These are phyloP conservation scores for Dendrophyllia cribrosa DNA, from an alignment of 64 coral and sea anemone genomes.

Conservation along the genomic window DNA sequence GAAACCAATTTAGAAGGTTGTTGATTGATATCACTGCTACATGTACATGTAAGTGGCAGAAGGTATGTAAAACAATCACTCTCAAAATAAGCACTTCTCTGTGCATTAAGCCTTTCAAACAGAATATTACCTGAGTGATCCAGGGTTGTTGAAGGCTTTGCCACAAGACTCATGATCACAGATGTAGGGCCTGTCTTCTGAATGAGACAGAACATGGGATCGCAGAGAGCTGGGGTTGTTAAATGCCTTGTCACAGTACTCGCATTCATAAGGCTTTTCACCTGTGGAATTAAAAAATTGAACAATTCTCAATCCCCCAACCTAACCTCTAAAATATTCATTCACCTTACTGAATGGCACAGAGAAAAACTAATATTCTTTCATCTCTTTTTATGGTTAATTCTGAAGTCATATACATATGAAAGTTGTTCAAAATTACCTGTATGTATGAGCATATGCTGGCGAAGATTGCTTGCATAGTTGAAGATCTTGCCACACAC, in stretches of 20 bases:
- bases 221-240: slow-evolving; percentile 98
- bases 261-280: slow-evolving; percentile 98
- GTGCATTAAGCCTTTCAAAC: neutral
- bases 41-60: too few species aligned
- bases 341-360: too few species aligned
- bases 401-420: too few species aligned
- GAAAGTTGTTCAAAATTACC: slow-evolving; percentile 52
- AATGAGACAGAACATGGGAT: slow-evolving; percentile 96
- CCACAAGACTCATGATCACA: slow-evolving; percentile 92
- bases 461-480: slow-evolving; percentile 97
- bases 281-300: slow-evolving; percentile 46
- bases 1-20: too few species aligned
- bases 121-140: slow-evolving; percentile 86
- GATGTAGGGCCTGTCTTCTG: slow-evolving; percentile 94
- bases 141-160: slow-evolving; percentile 98
- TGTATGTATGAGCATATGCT: slow-evolving; percentile 99
- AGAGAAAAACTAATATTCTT: too few species aligned
- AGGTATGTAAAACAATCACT: too few species aligned
- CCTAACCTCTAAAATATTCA: too few species aligned
- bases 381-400: too few species aligned
- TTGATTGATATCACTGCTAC: too few species aligned
- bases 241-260: slow-evolving; percentile 99
- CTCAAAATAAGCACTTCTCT: too few species aligned
- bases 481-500: slow-evolving; percentile 98
- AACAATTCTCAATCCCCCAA: too few species aligned